Percentiles rank a stretch among this genome's conserved stretches.
Evolutionary conservation across 53 echinoderm and acorn worm species (phyloP).

Genomic region (Temnopleurus reevesii): DNA sequence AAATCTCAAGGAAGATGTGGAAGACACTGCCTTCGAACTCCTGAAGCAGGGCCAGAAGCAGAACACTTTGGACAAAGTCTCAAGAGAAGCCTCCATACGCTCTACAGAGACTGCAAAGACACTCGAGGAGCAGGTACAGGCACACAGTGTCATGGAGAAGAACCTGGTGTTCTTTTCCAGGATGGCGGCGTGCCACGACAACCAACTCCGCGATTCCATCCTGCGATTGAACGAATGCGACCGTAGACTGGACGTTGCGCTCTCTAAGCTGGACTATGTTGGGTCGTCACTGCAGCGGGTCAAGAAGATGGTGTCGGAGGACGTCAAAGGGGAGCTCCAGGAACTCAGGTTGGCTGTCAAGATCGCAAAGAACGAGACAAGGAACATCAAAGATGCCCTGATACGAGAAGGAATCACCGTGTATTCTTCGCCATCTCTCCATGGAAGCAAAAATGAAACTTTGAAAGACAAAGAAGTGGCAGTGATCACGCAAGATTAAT

Average conservation of each 20-base stretch:
- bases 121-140: slow-evolving; percentile 56
- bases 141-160: slow-evolving; percentile 55
- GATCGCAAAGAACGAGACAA: slow-evolving; percentile 30
- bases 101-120: slow-evolving; percentile 53
- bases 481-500: neutral
- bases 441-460: neutral
- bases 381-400: slow-evolving; percentile 11
- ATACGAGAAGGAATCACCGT: slow-evolving; percentile 41
- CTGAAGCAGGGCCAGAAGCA: slow-evolving; percentile 68
- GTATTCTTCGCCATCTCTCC: neutral
- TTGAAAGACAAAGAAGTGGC: neutral
- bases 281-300: slow-evolving; percentile 37
- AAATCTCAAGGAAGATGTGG: slow-evolving; percentile 73
- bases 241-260: slow-evolving; percentile 9
- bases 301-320: slow-evolving; percentile 36
- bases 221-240: slow-evolving; percentile 44
- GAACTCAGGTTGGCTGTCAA: slow-evolving; percentile 51
- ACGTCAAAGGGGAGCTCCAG: slow-evolving; percentile 40
- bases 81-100: slow-evolving; percentile 63
- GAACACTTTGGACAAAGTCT: slow-evolving; percentile 62
- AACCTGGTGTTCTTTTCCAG: slow-evolving; percentile 79
- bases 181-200: slow-evolving; percentile 79
- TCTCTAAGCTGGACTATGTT: slow-evolving; percentile 42
- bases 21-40: slow-evolving; percentile 81
- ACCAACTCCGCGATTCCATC: slow-evolving; percentile 67